Base-by-base conservation (phyloP, 2,888 invertebrate species). In the Cecidostiba fungosa region DNA sequence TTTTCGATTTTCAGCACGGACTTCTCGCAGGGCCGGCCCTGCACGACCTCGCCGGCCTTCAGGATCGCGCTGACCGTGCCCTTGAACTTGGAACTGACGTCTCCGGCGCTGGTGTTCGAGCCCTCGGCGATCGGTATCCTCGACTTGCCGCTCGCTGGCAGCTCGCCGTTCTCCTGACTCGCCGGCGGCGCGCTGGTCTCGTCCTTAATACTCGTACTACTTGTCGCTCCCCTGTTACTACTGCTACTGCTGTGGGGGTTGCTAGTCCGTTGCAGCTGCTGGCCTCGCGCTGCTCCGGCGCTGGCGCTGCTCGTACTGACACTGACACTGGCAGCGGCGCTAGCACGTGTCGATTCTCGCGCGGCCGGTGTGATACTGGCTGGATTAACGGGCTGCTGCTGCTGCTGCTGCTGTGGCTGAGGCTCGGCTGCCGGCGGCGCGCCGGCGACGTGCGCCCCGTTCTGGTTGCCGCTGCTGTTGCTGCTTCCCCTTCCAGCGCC, bases 321-420 rank as follows among this genome's bases (percentile, higher is more conserved):
- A 29, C 26, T 19, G 23, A 4, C 32, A 36, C 72, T 72, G 32
- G 62, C 29, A 12, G 26, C 32, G 23, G 32, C 43, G 47, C 69
- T 32, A 10, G 82, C 88, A 69, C 92, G 91, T 91, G 91, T 90
- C 91, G 90, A 89, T 91, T 93, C 92, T 91, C 92, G 93, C 92
- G 92, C 91, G 89, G 90, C 90, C 90, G 92, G 91, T 92, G 93
- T 91, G 91, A 92, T 91, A 93, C 93, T 93, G 92, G 91, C 90
- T 88, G 91, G 91, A 92, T 92, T 91, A 91, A 91, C 91, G 91
- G 91, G 90, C 91, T 80, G 81, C 74, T 73, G 91, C 90, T 90
- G 91, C 92, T 89, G 88, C 87, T 89, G 87, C 88, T 88, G 87
- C 88, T 88, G 87, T 87, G 76, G 88, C 88, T 89, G 66, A 26